Evolutionary conservation across 2,888 invertebrate species (phyloP), one percentile per base, ranked within the genome.

Genomic region (Drosophila stalkeri): DNA sequence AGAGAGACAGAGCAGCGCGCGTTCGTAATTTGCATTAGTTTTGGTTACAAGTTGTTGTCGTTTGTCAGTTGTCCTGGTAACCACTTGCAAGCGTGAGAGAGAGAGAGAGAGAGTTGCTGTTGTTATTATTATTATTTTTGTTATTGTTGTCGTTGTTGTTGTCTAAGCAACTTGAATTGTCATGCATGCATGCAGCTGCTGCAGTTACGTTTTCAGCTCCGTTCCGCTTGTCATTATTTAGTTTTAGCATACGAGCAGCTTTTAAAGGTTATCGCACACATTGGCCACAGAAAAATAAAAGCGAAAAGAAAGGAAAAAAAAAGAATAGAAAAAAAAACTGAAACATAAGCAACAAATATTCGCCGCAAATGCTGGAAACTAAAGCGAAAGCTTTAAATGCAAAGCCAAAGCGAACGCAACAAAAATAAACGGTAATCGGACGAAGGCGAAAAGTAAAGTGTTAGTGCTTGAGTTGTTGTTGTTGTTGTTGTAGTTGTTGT

Each of bases 181-280:
- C 73, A 71, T 72, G 44, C 23, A 71, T 72, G 44, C 23, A 27
- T 55, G 52, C 56, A 56, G 44, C 54, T 54, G 43, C 37, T 44
- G 69, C 57, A 57, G 57, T 69, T 56, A 33, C 64, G 41, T 27
- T 59, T 57, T 54, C 44, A 56, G 64, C 72, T 86, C 27, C 27
- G 69, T 66, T 63, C 72, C 63, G 73, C 70, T 69, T 72, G 73
- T 72, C 81, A 77, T 82, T 82, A 85, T 88, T 86, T 79, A 89
- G 88, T 86, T 89, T 81, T 68, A 88, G 75, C 89, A 84, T 82
- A 81, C 88, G 79, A 86, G 83, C 80, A 76, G 74, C 75, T 80
- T 84, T 81, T 75, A 79, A 79, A 89, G 88, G 90, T 86, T 86
- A 90, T 86, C 86, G 79, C 69, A 72, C 69, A 72, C 74, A 77